phyloP scores from a whole-genome alignment of 37 sponge, comb jelly and placozoan species.

The Theonella swinhoei region DNA sequence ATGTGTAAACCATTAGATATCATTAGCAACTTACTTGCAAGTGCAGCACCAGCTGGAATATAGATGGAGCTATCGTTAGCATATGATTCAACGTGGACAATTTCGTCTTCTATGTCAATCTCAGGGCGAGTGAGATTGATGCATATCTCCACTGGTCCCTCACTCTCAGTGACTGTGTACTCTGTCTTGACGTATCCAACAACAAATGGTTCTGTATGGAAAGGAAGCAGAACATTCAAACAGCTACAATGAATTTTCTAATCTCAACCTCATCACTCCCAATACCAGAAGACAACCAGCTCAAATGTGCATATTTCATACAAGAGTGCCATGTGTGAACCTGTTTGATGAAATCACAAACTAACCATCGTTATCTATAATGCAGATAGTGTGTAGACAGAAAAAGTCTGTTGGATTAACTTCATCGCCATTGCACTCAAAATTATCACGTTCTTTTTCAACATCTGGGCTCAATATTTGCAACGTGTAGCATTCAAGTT shows the following conservation, averaged over 20 bases:
- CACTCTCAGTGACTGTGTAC: conserved; percentile 6
- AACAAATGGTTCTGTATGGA: not conserved
- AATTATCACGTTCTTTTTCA: too few species aligned
- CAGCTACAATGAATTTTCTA: too few species aligned
- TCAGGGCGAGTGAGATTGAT: not conserved
- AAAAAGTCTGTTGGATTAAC: not conserved
- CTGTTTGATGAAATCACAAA: too few species aligned
- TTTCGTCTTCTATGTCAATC: not conserved
- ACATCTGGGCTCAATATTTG: not conserved
- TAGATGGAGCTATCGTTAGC: not conserved
- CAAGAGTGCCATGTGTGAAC: too few species aligned
- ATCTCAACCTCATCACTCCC: too few species aligned
- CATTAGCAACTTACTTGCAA: not conserved
- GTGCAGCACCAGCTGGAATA: not conserved
- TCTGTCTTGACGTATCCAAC: not conserved
- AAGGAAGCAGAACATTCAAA: too few species aligned
- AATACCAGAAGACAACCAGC: too few species aligned
- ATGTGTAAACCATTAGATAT: not conserved
- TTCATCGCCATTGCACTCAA: not conserved
- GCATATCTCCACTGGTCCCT: conserved; percentile 1
- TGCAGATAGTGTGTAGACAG: not conserved
- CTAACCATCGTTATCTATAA: not conserved
- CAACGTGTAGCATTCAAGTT: not conserved
- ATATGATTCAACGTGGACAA: not conserved
- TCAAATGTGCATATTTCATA: too few species aligned